Percentiles rank a stretch among this genome's conserved stretches.
phyloP scores from a whole-genome alignment of 2,797 vertebrate species.

The Uromys caudimaculatus region DNA sequence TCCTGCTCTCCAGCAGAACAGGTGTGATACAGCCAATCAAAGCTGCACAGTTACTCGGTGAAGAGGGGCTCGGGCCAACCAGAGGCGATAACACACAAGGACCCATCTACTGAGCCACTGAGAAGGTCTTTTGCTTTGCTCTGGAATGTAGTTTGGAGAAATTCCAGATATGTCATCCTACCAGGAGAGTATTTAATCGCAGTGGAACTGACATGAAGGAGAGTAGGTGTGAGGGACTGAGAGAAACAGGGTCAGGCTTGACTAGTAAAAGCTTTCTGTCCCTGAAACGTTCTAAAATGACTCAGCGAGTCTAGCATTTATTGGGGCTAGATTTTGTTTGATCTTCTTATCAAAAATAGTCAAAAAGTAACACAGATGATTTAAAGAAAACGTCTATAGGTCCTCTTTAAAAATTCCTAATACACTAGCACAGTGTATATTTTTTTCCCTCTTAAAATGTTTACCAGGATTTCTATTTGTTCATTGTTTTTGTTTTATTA shows the following conservation, averaged over 20 bases:
- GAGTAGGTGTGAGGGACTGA: background rate
- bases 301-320: background rate
- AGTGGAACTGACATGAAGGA: background rate
- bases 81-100: background rate
- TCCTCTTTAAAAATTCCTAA: background rate
- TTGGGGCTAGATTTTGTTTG: constrained; percentile 1
- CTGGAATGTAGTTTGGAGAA: background rate
- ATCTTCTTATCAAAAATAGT: background rate
- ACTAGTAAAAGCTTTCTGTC: background rate
- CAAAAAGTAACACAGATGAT: constrained; percentile 5
- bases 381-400: background rate
- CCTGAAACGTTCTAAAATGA: background rate
- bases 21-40: background rate
- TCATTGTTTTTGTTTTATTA: background rate
- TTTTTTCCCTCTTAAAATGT: background rate
- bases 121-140: background rate
- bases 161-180: background rate
- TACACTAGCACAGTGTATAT: background rate
- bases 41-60: background rate
- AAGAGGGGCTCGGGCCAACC: background rate
- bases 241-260: background rate
- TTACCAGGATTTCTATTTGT: background rate
- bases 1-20: background rate
- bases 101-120: background rate
- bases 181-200: background rate